Conservation (phyloP, 1,140 invertebrate genomes). For the Nomia melanderi region DNA sequence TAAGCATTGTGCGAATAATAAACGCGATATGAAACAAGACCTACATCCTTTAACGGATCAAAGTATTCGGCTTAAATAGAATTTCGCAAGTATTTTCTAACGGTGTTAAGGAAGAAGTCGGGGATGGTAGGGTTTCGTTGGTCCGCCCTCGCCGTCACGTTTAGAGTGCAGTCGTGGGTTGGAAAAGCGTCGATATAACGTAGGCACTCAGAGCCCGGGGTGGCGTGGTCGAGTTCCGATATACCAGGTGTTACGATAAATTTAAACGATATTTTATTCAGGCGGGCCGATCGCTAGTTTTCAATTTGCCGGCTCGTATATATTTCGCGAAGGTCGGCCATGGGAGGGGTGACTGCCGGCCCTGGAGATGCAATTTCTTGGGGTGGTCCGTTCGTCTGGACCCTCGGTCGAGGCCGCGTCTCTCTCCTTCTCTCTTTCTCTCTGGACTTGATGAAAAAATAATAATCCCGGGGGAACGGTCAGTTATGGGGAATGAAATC, state of each 20-base stretch:
- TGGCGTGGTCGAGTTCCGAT: slow-evolving; percentile 69
- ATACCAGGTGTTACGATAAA: slow-evolving; percentile 81
- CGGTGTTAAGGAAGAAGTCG: background rate
- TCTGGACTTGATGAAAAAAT: slow-evolving; percentile 78
- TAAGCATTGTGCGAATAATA: too few relatives aligned
- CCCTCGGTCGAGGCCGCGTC: slow-evolving; percentile 19
- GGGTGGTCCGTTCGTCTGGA: slow-evolving; percentile 68
- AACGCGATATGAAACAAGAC: too few relatives aligned
- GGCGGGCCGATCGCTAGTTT: slow-evolving; percentile 79
- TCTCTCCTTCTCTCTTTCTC: background rate
- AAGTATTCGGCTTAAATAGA: slow-evolving; percentile 16
- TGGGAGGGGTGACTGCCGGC: slow-evolving; percentile 34
- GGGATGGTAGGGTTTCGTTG: too few relatives aligned
- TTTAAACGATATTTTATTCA: slow-evolving; percentile 81
- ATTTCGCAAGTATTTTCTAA: slow-evolving; percentile 30
- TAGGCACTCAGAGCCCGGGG: slow-evolving; percentile 56
- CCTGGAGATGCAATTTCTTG: slow-evolving; percentile 78
- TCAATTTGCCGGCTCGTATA: slow-evolving; percentile 81
- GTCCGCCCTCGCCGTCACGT: slow-evolving; percentile 39
- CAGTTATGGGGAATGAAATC: slow-evolving; percentile 76
- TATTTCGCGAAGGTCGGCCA: slow-evolving; percentile 73
- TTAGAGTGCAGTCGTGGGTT: slow-evolving; percentile 55
- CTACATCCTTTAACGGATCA: slow-evolving; percentile 21
- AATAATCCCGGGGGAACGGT: slow-evolving; percentile 79
- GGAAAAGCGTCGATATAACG: slow-evolving; percentile 55